A percentile compares a stretch with the other conserved stretches of the same genome.
Conservation (phyloP, 30 jellyfish, hydroid and myxozoan genomes). For the Sanderia malayensis region DNA sequence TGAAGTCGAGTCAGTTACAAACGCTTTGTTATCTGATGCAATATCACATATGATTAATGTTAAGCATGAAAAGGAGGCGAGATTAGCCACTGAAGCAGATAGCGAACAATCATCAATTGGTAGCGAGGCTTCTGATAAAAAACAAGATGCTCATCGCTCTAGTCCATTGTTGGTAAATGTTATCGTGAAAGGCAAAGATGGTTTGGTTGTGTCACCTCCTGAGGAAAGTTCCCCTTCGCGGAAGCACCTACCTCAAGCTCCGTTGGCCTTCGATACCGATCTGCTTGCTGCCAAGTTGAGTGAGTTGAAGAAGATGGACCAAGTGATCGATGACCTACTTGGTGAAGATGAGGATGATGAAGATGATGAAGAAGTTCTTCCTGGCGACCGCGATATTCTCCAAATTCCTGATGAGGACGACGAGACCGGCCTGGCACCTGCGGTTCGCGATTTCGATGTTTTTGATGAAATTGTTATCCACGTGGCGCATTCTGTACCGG, state of each 20-base stretch:
- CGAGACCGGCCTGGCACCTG: constrained; percentile 40
- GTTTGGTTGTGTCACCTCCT: constrained; percentile 28
- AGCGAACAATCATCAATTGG: background rate
- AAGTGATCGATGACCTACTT: constrained; percentile 71
- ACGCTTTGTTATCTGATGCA: constrained; percentile 38
- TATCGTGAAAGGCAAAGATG: background rate
- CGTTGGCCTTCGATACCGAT: constrained; percentile 61
- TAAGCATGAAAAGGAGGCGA: constrained; percentile 16
- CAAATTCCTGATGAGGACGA: constrained; percentile 30
- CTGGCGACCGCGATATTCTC: constrained; percentile 20
- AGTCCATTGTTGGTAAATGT: background rate
- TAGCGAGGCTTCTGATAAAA: background rate
- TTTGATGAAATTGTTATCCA: constrained; percentile 42
- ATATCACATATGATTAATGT: constrained; percentile 51
- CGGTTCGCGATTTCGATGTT: constrained; percentile 69
- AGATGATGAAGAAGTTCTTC: constrained; percentile 69
- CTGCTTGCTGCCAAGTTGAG: constrained; percentile 76
- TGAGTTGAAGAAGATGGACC: constrained; percentile 87
- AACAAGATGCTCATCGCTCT: background rate
- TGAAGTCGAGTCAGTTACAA: constrained; percentile 24
- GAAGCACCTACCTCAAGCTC: background rate
- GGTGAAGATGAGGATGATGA: constrained; percentile 86
- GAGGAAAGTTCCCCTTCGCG: constrained; percentile 32
- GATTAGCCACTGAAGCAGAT: constrained; percentile 3
- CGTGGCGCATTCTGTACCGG: constrained; percentile 71